Conservation (phyloP, 92 coral and sea anemone genomes). For the Virgularia gustaviana region DNA sequence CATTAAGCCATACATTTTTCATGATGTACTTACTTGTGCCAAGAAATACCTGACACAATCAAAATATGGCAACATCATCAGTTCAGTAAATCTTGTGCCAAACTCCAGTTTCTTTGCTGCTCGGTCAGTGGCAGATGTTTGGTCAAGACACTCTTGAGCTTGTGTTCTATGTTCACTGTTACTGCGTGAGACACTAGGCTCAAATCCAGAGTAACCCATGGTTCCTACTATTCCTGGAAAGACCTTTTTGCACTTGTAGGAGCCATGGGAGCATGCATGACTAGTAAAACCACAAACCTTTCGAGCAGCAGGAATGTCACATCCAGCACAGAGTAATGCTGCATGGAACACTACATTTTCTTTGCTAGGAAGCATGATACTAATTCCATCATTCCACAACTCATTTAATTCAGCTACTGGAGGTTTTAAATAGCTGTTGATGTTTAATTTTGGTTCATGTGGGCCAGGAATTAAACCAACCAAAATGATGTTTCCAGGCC, state of each 20-base stretch:
- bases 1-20: conserved; percentile 63
- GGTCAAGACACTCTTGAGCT: too few species aligned
- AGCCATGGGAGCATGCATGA: too few species aligned
- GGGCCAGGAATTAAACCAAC: conserved; percentile 62
- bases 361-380: too few species aligned
- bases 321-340: conserved; percentile 52
- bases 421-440: too few species aligned
- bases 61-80: too few species aligned
- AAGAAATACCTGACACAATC: conserved; percentile 57
- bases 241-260: too few species aligned
- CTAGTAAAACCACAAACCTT: too few species aligned
- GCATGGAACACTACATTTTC: conserved; percentile 6
- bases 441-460: conserved; percentile 50
- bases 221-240: conserved; percentile 62
- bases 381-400: conserved; percentile 41
- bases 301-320: too few species aligned
- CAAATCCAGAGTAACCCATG: conserved; percentile 16
- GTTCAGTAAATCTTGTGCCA: too few species aligned
- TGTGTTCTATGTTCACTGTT: conserved; percentile 41
- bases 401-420: conserved; percentile 40
- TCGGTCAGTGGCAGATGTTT: conserved; percentile 37
- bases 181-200: conserved; percentile 55
- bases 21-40: conserved; percentile 63
- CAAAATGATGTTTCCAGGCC: conserved; percentile 51
- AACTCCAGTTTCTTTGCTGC: conserved; percentile 42